Percentiles rank a stretch among this genome's conserved stretches.
phyloP scores from a whole-genome alignment of 2,888 invertebrate genomes.

The Pelosia muscerda region DNA sequence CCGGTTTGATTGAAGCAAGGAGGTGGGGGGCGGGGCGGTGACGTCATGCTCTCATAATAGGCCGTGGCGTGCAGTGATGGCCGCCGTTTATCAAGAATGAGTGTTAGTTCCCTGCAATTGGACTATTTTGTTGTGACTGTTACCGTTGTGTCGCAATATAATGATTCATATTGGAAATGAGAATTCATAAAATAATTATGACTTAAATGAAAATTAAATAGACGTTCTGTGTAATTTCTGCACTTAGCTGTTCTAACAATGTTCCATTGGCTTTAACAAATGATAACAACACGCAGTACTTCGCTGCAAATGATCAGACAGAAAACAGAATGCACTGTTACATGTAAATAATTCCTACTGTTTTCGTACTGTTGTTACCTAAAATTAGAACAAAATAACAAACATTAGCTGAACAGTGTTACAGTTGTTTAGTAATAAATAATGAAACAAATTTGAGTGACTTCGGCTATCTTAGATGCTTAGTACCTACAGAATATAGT shows the following conservation, averaged over 20 bases:
- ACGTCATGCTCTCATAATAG: conserved; percentile 87
- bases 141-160: conserved; percentile 36
- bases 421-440: conserved; percentile 42
- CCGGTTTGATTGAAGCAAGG: conserved; percentile 84
- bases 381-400: conserved; percentile 48
- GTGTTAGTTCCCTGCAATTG: conserved; percentile 78
- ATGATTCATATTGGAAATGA: conserved; percentile 19
- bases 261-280: conserved; percentile 23
- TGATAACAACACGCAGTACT: conserved; percentile 30
- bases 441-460: conserved; percentile 26
- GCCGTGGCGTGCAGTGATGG: conserved; percentile 85
- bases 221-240: neutral
- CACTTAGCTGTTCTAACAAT: neutral
- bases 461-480: conserved; percentile 30
- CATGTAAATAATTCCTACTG: conserved; percentile 44
- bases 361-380: conserved; percentile 41
- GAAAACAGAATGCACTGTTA: conserved; percentile 50
- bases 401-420: conserved; percentile 28
- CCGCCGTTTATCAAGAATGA: conserved; percentile 84
- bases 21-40: conserved; percentile 85
- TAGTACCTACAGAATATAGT: conserved; percentile 33
- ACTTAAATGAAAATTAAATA: neutral
- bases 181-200: neutral
- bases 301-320: conserved; percentile 48
- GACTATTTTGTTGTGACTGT: conserved; percentile 62